phyloP scores from a whole-genome alignment of 2,113 vertebrate species.

The Bagarius yarrelli region DNA sequence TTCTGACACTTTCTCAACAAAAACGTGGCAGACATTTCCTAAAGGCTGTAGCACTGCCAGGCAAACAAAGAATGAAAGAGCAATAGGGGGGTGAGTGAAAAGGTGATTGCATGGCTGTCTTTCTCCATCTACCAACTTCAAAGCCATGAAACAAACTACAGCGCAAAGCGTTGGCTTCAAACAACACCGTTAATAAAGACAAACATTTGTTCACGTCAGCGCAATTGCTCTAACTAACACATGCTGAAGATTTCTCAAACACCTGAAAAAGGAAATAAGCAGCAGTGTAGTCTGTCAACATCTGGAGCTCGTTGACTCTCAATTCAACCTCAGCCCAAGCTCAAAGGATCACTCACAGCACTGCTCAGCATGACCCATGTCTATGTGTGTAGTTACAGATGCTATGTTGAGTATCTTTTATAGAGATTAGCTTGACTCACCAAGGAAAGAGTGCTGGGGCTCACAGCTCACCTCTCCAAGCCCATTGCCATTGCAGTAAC shows the following conservation, averaged over 20 bases:
- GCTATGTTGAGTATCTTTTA: neutral
- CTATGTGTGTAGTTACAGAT: conserved; percentile 17
- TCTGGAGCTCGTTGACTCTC: conserved; percentile 48
- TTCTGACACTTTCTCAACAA: conserved; percentile 12
- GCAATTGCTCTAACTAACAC: conserved; percentile 22
- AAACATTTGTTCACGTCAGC: conserved; percentile 39
- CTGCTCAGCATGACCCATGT: conserved; percentile 14
- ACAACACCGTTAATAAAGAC: conserved; percentile 28
- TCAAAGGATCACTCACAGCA: conserved; percentile 43
- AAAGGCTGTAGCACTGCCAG: conserved; percentile 28
- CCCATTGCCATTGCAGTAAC: conserved; percentile 90
- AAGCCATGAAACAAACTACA: conserved; percentile 35
- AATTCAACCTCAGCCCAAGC: conserved; percentile 37
- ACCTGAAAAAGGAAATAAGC: conserved; percentile 40
- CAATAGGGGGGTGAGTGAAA: conserved; percentile 16
- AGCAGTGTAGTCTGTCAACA: conserved; percentile 37
- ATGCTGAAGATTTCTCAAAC: conserved; percentile 25
- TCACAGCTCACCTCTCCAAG: conserved; percentile 94
- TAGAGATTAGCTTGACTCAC: conserved; percentile 63
- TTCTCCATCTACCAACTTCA: conserved; percentile 42
- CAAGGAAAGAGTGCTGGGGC: conserved; percentile 81
- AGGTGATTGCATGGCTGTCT: conserved; percentile 6
- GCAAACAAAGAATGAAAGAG: conserved; percentile 38
- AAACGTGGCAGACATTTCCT: neutral
- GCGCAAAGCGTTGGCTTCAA: conserved; percentile 29